A percentile compares a stretch with the other conserved stretches of the same genome.
These are phyloP conservation scores for Dendrolimus kikuchii DNA, from an alignment of 1,140 invertebrate genomes.

Conservation along the genomic window DNA sequence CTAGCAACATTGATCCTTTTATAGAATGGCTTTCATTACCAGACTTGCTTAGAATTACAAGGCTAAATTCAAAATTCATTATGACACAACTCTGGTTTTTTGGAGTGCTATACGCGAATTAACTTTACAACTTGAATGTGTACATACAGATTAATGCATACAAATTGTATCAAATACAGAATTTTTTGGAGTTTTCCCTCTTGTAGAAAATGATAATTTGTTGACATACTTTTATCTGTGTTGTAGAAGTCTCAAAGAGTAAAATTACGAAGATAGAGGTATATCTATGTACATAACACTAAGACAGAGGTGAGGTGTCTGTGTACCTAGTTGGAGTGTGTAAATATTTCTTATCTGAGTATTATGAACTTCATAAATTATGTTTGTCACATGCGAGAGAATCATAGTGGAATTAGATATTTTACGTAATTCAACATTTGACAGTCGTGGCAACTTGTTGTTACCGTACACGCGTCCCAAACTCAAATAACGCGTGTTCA, in stretches of 20 bases:
- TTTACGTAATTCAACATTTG: slow-evolving; percentile 24
- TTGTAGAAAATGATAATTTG: slow-evolving; percentile 42
- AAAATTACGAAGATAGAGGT: slow-evolving; percentile 58
- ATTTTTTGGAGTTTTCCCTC: slow-evolving; percentile 31
- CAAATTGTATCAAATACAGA: slow-evolving; percentile 20
- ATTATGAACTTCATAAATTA: slow-evolving; percentile 71
- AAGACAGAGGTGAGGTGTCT: slow-evolving; percentile 61
- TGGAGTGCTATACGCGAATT: slow-evolving; percentile 10
- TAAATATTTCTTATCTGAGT: slow-evolving; percentile 66
- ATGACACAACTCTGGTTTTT: slow-evolving; percentile 7
- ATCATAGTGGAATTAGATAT: slow-evolving; percentile 40
- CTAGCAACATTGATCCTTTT: neutral
- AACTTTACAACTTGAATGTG: slow-evolving; percentile 19
- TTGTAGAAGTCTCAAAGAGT: slow-evolving; percentile 62
- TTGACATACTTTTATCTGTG: slow-evolving; percentile 57
- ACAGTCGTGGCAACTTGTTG: neutral
- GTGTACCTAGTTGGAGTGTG: slow-evolving; percentile 52
- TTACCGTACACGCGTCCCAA: neutral
- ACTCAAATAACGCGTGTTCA: too few species aligned
- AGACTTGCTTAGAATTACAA: slow-evolving; percentile 2
- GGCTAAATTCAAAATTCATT: slow-evolving; percentile 7
- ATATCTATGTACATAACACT: slow-evolving; percentile 64
- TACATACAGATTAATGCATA: slow-evolving; percentile 20
- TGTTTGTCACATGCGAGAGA: slow-evolving; percentile 63
- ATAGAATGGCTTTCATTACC: neutral